Evolutionary conservation across 2,113 vertebrate species (phyloP).

Genomic region (Passer montanus): DNA sequence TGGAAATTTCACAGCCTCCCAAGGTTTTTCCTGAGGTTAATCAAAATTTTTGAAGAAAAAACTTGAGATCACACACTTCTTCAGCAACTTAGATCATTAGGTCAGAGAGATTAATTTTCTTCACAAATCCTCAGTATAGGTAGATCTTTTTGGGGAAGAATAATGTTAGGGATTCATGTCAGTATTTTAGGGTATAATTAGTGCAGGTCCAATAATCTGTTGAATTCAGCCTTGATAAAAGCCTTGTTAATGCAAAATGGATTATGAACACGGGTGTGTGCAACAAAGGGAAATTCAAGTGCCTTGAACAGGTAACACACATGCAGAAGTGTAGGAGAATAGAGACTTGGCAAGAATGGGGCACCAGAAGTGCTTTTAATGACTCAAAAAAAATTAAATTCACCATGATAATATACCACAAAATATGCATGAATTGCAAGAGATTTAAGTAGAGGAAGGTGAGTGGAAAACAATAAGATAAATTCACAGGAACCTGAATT

Average conservation of each 20-base stretch:
- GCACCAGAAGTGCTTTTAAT: background rate
- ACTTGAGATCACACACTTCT: background rate
- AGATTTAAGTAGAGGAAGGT: background rate
- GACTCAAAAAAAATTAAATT: fast-evolving
- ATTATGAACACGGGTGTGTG: background rate
- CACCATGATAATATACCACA: background rate
- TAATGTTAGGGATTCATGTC: background rate
- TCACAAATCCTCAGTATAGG: background rate
- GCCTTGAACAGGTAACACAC: background rate
- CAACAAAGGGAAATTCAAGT: background rate
- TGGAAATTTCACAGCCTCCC: background rate
- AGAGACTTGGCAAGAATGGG: background rate
- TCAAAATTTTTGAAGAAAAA: background rate
- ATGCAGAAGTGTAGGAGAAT: background rate
- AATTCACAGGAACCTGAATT: background rate
- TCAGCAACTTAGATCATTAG: background rate
- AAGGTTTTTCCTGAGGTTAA: background rate
- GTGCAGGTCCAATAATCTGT: background rate
- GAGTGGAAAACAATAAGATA: background rate
- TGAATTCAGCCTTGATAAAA: background rate
- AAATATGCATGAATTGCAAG: background rate
- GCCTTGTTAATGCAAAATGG: background rate
- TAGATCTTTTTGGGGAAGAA: background rate
- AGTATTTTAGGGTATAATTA: background rate
- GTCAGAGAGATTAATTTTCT: background rate